Evolutionary conservation across 1,140 invertebrate genomes (phyloP).

Genomic region (Pachyrhynchus sulphureomaculatus): DNA sequence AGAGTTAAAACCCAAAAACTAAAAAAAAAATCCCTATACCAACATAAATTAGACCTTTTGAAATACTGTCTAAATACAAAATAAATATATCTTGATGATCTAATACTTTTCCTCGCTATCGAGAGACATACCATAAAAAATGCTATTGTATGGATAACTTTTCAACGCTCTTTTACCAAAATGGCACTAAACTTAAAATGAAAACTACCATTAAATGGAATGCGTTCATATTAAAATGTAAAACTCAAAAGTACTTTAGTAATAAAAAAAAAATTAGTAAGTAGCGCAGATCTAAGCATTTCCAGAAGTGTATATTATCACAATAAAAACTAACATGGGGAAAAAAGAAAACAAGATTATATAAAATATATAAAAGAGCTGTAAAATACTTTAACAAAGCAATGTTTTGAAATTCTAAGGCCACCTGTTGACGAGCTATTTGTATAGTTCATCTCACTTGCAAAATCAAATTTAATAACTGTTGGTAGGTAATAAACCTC

Average conservation of each 20-base stretch:
- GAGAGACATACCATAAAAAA: slow-evolving; percentile 6
- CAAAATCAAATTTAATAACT: background rate
- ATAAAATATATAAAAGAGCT: slow-evolving; percentile 25
- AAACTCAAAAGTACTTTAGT: slow-evolving; percentile 15
- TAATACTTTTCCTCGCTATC: slow-evolving; percentile 2
- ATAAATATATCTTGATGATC: background rate
- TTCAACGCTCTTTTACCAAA: slow-evolving; percentile 39
- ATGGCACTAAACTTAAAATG: slow-evolving; percentile 43
- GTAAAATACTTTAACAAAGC: slow-evolving; percentile 16
- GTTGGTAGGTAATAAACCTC: background rate
- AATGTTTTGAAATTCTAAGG: background rate
- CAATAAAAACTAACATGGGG: slow-evolving; percentile 24
- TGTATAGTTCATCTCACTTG: background rate
- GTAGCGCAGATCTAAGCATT: slow-evolving; percentile 22
- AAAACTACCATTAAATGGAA: slow-evolving; percentile 42
- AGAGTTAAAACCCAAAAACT: background rate
- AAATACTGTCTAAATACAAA: slow-evolving; percentile 13
- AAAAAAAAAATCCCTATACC: slow-evolving; percentile 6
- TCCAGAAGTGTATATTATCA: slow-evolving; percentile 20
- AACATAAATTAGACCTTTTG: slow-evolving; percentile 7
- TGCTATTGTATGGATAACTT: slow-evolving; percentile 16
- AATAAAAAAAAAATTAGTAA: background rate
- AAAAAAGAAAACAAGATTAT: slow-evolving; percentile 27
- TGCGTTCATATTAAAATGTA: slow-evolving; percentile 33
- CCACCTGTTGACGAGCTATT: slow-evolving; percentile 4